phyloP scores from a whole-genome alignment of 2,113 vertebrate species.

The Pelecanoides urinatrix region DNA sequence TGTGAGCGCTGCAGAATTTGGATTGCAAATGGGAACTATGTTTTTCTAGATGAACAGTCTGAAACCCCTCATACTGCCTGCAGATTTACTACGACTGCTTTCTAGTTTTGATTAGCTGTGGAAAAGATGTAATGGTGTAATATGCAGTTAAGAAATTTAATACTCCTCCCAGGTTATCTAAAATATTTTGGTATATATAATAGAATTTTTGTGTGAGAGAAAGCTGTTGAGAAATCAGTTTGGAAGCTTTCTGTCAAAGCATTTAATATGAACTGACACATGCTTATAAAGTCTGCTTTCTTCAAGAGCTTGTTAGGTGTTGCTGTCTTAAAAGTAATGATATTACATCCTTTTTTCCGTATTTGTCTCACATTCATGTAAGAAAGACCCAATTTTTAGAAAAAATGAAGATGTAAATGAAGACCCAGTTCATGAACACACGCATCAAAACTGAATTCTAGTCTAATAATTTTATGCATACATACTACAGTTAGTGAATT shows the following conservation, averaged over 20 bases:
- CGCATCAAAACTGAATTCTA: neutral
- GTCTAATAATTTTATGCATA: neutral
- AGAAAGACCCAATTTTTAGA: neutral
- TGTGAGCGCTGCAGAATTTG: neutral
- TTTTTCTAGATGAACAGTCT: neutral
- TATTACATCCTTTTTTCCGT: neutral
- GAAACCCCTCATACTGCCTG: neutral
- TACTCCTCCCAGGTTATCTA: neutral
- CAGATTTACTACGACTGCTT: neutral
- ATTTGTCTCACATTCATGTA: neutral
- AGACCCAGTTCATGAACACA: neutral
- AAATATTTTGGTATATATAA: neutral
- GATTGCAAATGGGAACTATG: neutral
- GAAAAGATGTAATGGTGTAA: neutral
- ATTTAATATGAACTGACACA: neutral
- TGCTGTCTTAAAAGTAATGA: neutral
- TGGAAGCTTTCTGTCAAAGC: neutral
- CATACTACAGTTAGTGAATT: neutral
- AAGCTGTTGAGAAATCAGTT: neutral
- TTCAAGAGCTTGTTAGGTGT: neutral
- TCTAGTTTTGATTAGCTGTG: neutral
- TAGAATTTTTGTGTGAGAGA: neutral
- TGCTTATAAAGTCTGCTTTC: neutral
- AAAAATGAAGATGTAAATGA: neutral
- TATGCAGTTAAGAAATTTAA: neutral